Base-by-base conservation (phyloP, 2,888 invertebrate genomes). In the Diogma glabrata region DNA sequence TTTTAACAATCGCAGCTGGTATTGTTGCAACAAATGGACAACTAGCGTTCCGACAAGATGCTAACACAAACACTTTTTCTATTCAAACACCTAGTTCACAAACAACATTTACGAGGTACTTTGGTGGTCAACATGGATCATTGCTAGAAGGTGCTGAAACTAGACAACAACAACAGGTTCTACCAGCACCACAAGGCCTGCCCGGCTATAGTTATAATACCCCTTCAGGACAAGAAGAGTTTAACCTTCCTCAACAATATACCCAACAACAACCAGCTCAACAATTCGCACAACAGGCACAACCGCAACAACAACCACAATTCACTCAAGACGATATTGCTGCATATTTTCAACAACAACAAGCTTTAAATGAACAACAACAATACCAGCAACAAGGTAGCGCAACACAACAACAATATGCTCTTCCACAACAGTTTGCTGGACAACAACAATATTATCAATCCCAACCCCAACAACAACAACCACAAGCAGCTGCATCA, bases 81-180 rank as follows among this genome's bases (percentile, higher is more conserved):
- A 52, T 70, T 22, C 67, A 67, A 58, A 59, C 70, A n/a, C 69
- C 69, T 10, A 60, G 61, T 14, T 53, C 65, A 53, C 67, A 67
- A 55, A 70, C 69, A 54, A 65, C 63, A 43, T 70, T 67, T 51
- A 67, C 68, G 3, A 60, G 69, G 6, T 65, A 63, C 50, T 70
- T 60, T 50, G 67, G 67, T n/a, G 63, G 61, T 3, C 60, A 60
- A 49, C 58, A 54, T 28, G 57, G 54, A 22, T 54, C 55, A 9
- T 22, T 55, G 12, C 52, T 58, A 45, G 57, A 58, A 16, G 53
- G 55, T 14, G 55, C 56, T 17, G 54, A 51, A 12, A 59, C 58
- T 22, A 58, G 52, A 7, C 59, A 57, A 47, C 49, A 48, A 14
- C 57, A 54, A 12, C 58, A 55, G 60, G 45, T 55, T 59, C 19